Evolutionary conservation across 2,888 invertebrate species (phyloP).

Genomic region (Apotomis turbidana): DNA sequence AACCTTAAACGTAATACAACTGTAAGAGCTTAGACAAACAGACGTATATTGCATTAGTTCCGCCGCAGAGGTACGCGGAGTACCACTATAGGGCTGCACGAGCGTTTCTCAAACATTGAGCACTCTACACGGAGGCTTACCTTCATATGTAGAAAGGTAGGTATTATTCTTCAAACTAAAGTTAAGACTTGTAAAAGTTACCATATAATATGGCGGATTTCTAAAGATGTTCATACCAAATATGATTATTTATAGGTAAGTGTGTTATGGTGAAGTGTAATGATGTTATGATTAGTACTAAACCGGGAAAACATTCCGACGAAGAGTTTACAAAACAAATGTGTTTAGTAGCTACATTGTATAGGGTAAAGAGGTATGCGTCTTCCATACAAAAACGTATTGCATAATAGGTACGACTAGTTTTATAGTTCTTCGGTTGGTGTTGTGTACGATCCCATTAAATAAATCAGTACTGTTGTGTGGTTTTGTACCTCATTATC

Average conservation of each 20-base stretch:
- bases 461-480: no score
- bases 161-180: no score
- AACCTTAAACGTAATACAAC: slow-evolving; percentile 3
- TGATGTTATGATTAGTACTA: slow-evolving; percentile 20
- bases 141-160: neutral
- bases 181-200: no score
- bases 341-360: slow-evolving; percentile 17
- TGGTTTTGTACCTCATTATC: no score
- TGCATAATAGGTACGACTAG: no score
- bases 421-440: no score
- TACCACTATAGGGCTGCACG: neutral
- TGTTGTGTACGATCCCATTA: no score
- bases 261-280: neutral
- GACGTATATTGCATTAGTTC: slow-evolving; percentile 32
- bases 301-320: slow-evolving; percentile 1
- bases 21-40: slow-evolving; percentile 22
- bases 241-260: no score
- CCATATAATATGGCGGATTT: no score
- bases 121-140: neutral
- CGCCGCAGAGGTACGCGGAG: slow-evolving; percentile 4
- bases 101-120: slow-evolving; percentile 26
- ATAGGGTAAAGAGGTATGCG: no score
- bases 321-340: neutral
- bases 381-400: no score
- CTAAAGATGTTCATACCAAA: no score